Evolutionary conservation across 2,888 invertebrate species (phyloP).

Genomic region (Rotaria socialis): DNA sequence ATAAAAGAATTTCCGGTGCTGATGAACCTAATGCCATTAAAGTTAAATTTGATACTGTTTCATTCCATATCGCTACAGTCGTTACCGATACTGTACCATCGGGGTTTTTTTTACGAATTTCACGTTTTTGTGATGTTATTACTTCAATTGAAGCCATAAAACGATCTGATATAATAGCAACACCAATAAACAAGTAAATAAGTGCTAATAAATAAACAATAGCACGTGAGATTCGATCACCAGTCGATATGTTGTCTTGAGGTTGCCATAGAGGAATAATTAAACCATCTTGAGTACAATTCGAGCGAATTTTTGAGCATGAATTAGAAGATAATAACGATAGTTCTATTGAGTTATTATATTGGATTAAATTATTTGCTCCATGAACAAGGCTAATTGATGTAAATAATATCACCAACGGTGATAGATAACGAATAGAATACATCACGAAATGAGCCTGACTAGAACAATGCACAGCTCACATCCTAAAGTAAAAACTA

Average conservation of each 20-base stretch:
- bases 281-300: constrained; percentile 65
- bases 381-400: not conserved
- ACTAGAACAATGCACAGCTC: not conserved
- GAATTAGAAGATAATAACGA: not conserved
- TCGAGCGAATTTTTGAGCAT: not conserved
- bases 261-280: constrained; percentile 83
- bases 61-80: constrained; percentile 89
- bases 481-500: not conserved
- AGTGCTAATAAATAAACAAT: constrained; percentile 80
- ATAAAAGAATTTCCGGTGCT: constrained; percentile 92
- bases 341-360: not conserved
- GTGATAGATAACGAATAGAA: not conserved
- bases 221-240: constrained; percentile 78
- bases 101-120: constrained; percentile 80
- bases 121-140: constrained; percentile 93
- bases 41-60: constrained; percentile 95
- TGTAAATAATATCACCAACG: not conserved
- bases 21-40: constrained; percentile 97
- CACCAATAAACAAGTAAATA: constrained; percentile 92
- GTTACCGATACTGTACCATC: constrained; percentile 81
- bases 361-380: not conserved
- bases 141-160: constrained; percentile 99
- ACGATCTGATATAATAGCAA: constrained; percentile 94
- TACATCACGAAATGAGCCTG: not conserved
- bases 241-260: constrained; percentile 61